Percentiles rank a stretch among this genome's conserved stretches.
phyloP scores from a whole-genome alignment of 2,797 vertebrate species.

The Catharus ustulatus region DNA sequence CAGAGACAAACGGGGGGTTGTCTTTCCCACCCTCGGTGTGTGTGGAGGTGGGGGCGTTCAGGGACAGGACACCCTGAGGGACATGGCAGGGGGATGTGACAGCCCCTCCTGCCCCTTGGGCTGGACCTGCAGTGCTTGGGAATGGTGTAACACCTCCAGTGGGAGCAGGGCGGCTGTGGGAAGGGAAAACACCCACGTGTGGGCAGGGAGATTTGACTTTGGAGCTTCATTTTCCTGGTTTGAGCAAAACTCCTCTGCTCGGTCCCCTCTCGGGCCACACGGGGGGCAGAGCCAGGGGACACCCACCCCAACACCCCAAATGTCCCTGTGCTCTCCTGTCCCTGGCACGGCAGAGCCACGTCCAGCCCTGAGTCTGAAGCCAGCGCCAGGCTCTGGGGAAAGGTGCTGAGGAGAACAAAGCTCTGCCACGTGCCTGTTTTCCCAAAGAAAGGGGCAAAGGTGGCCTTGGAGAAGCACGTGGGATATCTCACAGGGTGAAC shows the following conservation, averaged over 20 bases:
- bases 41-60: neutral
- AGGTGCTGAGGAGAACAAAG: neutral
- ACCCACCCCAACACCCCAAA: neutral
- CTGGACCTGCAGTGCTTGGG: rapidly evolving
- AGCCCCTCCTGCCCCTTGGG: rapidly evolving
- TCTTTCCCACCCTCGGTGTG: rapidly evolving
- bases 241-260: neutral
- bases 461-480: neutral
- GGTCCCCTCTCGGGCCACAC: neutral
- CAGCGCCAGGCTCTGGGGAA: neutral
- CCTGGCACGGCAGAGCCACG: neutral
- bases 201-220: neutral
- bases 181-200: neutral
- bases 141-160: rapidly evolving
- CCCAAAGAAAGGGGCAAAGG: neutral
- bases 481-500: neutral
- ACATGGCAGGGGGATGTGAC: rapidly evolving
- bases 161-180: rapidly evolving
- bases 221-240: neutral
- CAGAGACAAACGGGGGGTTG: rapidly evolving
- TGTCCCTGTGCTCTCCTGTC: rapidly evolving
- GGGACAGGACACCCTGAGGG: neutral
- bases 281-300: rapidly evolving
- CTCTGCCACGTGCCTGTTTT: neutral
- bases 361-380: neutral